A percentile compares a stretch with the other conserved stretches of the same genome.
Conservation (phyloP, 2,113 vertebrate species). For the Xiphophorus hellerii region DNA sequence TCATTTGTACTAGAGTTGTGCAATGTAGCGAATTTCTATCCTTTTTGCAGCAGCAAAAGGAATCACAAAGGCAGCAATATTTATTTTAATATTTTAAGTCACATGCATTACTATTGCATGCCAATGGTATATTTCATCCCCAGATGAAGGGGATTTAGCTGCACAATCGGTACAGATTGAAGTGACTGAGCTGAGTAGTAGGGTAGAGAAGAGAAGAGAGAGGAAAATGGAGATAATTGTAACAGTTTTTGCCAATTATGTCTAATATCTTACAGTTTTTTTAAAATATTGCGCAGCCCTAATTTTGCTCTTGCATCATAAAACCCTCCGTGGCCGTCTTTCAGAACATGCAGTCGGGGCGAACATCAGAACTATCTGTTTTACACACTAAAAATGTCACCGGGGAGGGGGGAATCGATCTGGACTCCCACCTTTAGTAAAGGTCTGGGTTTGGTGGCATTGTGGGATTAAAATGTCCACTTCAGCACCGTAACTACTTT, state of each 20-base stretch:
- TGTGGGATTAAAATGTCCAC: constrained; percentile 26
- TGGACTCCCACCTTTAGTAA: not conserved
- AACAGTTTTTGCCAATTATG: too few relatives aligned
- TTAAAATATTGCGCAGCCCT: too few relatives aligned
- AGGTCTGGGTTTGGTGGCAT: constrained; percentile 12
- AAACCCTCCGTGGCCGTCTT: not conserved
- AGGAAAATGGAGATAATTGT: too few relatives aligned
- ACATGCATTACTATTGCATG: not conserved
- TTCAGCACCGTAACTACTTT: constrained; percentile 28
- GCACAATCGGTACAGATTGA: too few relatives aligned
- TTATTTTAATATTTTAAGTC: not conserved
- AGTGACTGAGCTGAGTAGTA: too few relatives aligned
- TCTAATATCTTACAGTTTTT: too few relatives aligned
- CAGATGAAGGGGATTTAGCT: not conserved
- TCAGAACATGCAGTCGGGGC: not conserved
- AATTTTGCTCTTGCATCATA: not conserved
- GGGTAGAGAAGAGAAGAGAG: too few relatives aligned
- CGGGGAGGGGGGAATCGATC: not conserved
- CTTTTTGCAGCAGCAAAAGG: not conserved
- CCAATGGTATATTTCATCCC: not conserved
- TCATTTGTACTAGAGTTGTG: not conserved
- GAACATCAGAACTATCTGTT: not conserved
- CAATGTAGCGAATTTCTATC: not conserved
- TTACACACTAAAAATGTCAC: not conserved
- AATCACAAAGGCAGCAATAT: not conserved